Percentiles rank a stretch among this genome's conserved stretches.
Conservation (phyloP, 2,888 invertebrate species). For the Auanema freiburgensis region DNA sequence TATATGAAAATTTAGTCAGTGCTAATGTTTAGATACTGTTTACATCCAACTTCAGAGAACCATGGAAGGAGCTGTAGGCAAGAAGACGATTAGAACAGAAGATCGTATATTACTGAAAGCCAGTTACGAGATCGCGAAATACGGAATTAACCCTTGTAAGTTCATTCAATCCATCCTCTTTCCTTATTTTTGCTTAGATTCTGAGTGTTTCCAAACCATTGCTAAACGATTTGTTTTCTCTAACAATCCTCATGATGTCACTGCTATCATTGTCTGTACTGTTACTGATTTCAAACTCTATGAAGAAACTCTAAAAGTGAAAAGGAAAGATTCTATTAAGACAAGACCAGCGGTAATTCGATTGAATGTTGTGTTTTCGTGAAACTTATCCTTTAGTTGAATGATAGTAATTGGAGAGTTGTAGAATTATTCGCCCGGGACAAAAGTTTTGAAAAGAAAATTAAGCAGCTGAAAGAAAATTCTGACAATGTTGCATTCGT, state of each 20-base stretch:
- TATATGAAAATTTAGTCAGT: slow-evolving; percentile 22
- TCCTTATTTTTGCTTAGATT: slow-evolving; percentile 18
- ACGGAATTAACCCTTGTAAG: slow-evolving; percentile 36
- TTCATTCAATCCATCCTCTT: background rate
- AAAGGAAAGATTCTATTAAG: slow-evolving; percentile 21
- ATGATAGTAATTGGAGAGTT: slow-evolving; percentile 36
- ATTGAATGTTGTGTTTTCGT: background rate
- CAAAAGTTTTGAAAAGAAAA: slow-evolving; percentile 30
- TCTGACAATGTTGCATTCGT: background rate
- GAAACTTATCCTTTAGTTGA: slow-evolving; percentile 21
- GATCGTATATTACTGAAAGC: slow-evolving; percentile 14
- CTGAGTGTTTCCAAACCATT: slow-evolving; percentile 23
- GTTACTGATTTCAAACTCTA: slow-evolving; percentile 22
- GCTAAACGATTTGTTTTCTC: slow-evolving; percentile 28
- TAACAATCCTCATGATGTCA: slow-evolving; percentile 25
- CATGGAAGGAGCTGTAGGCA: slow-evolving; percentile 1
- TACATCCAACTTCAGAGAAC: too few species aligned
- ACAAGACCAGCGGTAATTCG: slow-evolving; percentile 23
- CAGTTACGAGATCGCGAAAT: slow-evolving; percentile 32
- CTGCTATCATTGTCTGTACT: slow-evolving; percentile 21
- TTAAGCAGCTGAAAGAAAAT: slow-evolving; percentile 20
- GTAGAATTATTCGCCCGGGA: slow-evolving; percentile 35
- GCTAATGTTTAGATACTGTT: too few species aligned
- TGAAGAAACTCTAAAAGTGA: slow-evolving; percentile 19
- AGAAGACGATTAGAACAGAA: background rate